Conservation (phyloP, 2,888 invertebrate genomes). For the Phymatocera aterrima region DNA sequence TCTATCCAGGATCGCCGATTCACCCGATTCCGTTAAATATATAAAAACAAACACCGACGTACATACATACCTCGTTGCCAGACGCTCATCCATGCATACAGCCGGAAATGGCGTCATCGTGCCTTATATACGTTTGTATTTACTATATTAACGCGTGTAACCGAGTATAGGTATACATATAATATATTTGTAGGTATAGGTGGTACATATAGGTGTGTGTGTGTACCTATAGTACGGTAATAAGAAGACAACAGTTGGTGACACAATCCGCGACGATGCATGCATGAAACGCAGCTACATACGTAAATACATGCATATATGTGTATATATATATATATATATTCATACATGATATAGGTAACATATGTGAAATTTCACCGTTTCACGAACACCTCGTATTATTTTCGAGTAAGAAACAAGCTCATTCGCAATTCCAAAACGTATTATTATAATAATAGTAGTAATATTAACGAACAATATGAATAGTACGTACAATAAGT, state of each 20-base stretch:
- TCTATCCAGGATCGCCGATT: not conserved
- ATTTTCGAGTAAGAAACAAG: too few species aligned
- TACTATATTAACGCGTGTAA: not conserved
- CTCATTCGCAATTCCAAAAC: too few species aligned
- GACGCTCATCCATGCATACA: conserved; percentile 12
- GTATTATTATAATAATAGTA: too few species aligned
- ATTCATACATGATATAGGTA: too few species aligned
- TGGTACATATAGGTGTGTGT: not conserved
- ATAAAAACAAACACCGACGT: conserved; percentile 13
- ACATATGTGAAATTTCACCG: too few species aligned
- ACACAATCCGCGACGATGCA: conserved; percentile 12
- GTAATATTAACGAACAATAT: too few species aligned
- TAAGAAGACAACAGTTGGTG: conserved; percentile 30
- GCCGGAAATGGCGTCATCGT: conserved; percentile 34
- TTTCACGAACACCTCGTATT: too few species aligned
- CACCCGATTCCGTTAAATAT: not conserved
- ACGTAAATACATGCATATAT: too few species aligned
- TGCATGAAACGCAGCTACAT: not conserved
- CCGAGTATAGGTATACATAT: too few species aligned
- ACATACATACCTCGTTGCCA: conserved; percentile 7
- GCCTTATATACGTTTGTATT: conserved; percentile 6
- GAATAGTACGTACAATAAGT: too few species aligned
- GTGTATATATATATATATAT: not conserved
- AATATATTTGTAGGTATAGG: not conserved
- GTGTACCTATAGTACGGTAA: not conserved